Conservation (phyloP, 2,797 vertebrate species). For the Sibirionetta formosa region DNA sequence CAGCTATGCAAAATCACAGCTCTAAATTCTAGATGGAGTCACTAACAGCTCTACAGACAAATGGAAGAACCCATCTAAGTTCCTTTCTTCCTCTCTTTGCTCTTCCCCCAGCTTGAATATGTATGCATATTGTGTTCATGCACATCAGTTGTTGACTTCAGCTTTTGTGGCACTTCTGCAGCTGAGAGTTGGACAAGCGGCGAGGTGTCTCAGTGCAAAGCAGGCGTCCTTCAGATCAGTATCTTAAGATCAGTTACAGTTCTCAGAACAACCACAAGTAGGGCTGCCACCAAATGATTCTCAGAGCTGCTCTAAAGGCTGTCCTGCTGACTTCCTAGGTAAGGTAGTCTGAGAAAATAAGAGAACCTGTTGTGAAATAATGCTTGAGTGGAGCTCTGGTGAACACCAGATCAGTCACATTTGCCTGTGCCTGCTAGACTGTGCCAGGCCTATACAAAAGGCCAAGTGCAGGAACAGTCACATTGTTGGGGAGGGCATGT, state of each 20-base stretch:
- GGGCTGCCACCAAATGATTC: neutral
- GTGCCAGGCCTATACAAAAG: neutral
- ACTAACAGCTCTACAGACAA: neutral
- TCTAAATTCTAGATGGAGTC: neutral
- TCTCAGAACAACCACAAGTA: neutral
- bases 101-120: neutral
- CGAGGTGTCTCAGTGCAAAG: neutral
- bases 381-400: accelerated
- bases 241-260: neutral
- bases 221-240: neutral
- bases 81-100: neutral
- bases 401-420: neutral
- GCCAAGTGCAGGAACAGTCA: neutral
- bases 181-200: accelerated
- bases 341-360: neutral
- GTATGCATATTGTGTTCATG: neutral
- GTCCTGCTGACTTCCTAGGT: neutral
- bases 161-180: neutral
- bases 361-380: neutral
- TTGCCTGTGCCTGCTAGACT: neutral
- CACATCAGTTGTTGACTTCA: neutral
- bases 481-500: accelerated
- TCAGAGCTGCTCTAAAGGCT: accelerated
- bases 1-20: neutral
- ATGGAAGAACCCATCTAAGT: neutral